phyloP scores from a whole-genome alignment of 2,797 vertebrate genomes.

The Buphagus erythrorhynchus region DNA sequence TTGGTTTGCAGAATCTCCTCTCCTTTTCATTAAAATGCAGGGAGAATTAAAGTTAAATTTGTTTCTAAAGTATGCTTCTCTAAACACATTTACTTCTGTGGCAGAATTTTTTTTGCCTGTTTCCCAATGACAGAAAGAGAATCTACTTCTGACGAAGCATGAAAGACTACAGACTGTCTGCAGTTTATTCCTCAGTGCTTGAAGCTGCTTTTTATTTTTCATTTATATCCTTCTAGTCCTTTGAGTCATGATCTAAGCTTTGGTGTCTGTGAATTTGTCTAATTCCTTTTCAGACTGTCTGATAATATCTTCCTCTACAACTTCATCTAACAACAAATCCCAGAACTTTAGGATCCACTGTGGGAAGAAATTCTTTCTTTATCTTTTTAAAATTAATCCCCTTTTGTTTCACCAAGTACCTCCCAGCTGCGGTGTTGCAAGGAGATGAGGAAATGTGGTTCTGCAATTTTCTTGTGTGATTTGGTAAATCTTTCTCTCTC shows the following conservation, averaged over 20 bases:
- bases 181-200: not conserved
- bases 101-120: not conserved
- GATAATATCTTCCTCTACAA: not conserved
- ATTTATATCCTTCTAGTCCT: not conserved
- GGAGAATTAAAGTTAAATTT: not conserved
- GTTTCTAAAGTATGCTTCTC: not conserved
- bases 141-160: fast-evolving
- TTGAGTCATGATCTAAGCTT: not conserved
- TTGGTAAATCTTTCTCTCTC: not conserved
- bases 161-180: not conserved
- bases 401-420: not conserved
- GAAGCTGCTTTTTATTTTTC: not conserved
- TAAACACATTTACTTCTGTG: not conserved
- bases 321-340: not conserved
- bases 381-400: not conserved
- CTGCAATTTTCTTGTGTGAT: not conserved
- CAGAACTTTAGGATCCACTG: not conserved
- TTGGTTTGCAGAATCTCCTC: not conserved
- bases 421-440: not conserved
- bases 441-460: not conserved
- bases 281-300: not conserved
- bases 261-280: not conserved
- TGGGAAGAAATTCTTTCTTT: not conserved
- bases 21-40: not conserved
- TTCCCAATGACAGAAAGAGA: not conserved